These are phyloP conservation scores for Agrochola macilenta DNA, from an alignment of 2,888 invertebrate species.

Conservation along the genomic window DNA sequence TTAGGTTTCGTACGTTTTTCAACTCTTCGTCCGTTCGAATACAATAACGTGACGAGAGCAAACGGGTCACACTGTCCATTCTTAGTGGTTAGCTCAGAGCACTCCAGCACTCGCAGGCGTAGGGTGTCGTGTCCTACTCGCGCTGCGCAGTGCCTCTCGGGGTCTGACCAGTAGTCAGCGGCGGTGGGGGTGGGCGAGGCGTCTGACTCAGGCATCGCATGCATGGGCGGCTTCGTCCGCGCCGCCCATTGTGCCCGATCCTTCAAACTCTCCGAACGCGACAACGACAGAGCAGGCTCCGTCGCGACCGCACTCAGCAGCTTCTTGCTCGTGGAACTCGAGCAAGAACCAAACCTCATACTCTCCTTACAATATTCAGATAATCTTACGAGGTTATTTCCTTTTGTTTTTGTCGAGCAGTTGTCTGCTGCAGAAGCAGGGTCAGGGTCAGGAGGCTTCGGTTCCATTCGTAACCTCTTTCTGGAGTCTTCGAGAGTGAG, in stretches of 20 bases:
- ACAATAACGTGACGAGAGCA: conserved; percentile 94
- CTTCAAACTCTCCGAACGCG: conserved; percentile 88
- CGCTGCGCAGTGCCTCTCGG: conserved; percentile 87
- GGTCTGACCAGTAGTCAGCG: conserved; percentile 89
- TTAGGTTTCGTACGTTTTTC: conserved; percentile 95
- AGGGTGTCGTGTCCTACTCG: conserved; percentile 87
- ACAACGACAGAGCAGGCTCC: conserved; percentile 84
- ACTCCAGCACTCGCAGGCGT: conserved; percentile 94
- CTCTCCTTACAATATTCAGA: conserved; percentile 88
- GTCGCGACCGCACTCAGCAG: conserved; percentile 82
- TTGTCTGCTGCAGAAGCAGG: conserved; percentile 77
- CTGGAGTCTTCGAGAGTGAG: conserved; percentile 92
- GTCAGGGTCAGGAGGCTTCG: conserved; percentile 87
- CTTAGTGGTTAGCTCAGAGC: conserved; percentile 96
- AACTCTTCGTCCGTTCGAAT: conserved; percentile 95
- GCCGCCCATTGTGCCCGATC: conserved; percentile 85
- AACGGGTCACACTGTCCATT: conserved; percentile 98
- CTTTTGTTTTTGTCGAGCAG: conserved; percentile 80
- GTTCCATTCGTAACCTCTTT: conserved; percentile 88
- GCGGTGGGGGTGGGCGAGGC: conserved; percentile 85
- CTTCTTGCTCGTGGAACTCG: conserved; percentile 88
- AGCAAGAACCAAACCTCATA: conserved; percentile 88
- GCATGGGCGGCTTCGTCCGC: conserved; percentile 85
- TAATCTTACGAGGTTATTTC: conserved; percentile 85
- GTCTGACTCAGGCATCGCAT: conserved; percentile 85